Base-by-base conservation (phyloP, 2,888 invertebrate genomes). In the Prionchulus punctatus region DNA sequence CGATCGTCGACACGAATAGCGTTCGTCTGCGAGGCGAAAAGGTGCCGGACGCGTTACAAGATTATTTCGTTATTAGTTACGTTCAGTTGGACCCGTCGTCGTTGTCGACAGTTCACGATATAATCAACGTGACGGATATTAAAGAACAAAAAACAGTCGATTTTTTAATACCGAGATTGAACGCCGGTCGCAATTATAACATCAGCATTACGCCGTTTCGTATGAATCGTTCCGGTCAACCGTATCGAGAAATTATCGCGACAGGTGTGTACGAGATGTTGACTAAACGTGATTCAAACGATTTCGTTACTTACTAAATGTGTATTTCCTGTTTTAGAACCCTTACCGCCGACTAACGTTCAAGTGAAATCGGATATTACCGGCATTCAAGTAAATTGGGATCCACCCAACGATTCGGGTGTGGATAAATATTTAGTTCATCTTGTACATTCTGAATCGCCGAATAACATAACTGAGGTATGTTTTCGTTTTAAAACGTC, bases 81-180 rank as follows among this genome's bases (percentile, higher is more conserved):
- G 7, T 18, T 12, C 12, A 36, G 18, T n/a, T n/a, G n/a, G n/a
- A n/a, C n/a, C n/a, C n/a, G n/a, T 36, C 36, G 36, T 7, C 12
- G 12, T 7, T 12, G 7, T 36, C 36, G 36, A 36, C 36, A 36
- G 36, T 36, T 36, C 7, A 7, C 12, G 7, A 18, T 7, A 36
- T 12, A 12, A 18, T 53, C 7, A 53, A 53, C 43, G 4, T 53
- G 7, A 53, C 53, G 43, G 53, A 53, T 43, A 4, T 27, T 3
- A 4, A 3, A 2, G 25, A 53, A 7, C 21, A 15, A 7, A 7
- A 53, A 27, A n/a, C 25, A 4, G 25, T 53, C 21, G 53, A 53
- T 12, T 23, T 53, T 18, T 48, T 12, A 4, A 4, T 53, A 3
- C 3, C 4, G 7, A 4, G 49, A 4, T 42, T 53, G 43, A 7